phyloP scores from a whole-genome alignment of 2,888 invertebrate genomes.

The Microchrysa polita region DNA sequence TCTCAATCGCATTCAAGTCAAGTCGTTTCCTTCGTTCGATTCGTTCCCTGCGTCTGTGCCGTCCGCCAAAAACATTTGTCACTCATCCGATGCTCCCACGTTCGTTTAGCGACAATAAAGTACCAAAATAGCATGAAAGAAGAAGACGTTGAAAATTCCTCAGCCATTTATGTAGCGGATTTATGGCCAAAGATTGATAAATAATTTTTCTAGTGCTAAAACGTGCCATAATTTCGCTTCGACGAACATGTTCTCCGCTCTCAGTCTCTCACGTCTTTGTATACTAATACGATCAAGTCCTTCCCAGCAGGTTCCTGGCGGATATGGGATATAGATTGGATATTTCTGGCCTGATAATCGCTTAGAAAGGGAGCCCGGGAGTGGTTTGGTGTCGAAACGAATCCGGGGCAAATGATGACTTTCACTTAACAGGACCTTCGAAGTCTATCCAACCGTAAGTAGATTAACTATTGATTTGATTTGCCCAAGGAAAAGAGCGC shows the following conservation, averaged over 20 bases:
- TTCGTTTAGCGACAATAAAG: background rate
- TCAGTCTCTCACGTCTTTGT: too few relatives aligned
- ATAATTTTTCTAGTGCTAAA: constrained; percentile 46
- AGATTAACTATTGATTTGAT: constrained; percentile 45
- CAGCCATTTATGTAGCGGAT: constrained; percentile 45
- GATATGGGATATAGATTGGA: background rate
- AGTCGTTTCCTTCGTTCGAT: background rate
- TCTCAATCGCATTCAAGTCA: background rate
- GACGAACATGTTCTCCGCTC: constrained; percentile 38
- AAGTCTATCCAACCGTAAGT: constrained; percentile 40
- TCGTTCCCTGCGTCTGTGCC: background rate
- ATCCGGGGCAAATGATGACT: background rate
- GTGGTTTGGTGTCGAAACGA: background rate
- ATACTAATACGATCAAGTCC: background rate
- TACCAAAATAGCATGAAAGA: background rate
- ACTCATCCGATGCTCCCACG: background rate
- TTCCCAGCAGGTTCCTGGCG: background rate
- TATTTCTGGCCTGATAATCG: too few relatives aligned
- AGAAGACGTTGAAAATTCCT: constrained; percentile 7
- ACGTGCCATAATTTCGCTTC: constrained; percentile 37
- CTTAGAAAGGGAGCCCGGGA: background rate
- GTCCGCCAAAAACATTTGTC: background rate
- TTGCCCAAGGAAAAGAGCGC: constrained; percentile 40
- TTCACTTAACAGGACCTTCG: constrained; percentile 30
- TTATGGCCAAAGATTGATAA: constrained; percentile 48